phyloP scores from a whole-genome alignment of 2,113 vertebrate genomes.

The Lamprologus sp. region DNA sequence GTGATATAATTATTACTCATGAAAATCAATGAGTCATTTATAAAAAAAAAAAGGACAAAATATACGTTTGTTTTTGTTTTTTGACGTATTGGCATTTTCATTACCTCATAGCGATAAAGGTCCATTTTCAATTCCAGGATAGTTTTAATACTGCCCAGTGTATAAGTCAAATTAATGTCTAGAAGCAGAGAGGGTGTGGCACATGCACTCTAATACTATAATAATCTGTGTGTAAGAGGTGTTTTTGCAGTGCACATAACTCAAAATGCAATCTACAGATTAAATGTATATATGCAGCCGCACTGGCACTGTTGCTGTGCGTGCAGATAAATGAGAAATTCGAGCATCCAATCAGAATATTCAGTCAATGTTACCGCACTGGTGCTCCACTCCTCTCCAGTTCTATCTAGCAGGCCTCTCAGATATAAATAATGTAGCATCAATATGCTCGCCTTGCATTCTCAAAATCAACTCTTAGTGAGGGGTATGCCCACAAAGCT shows the following conservation, averaged over 20 bases:
- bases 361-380: neutral
- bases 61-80: neutral
- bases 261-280: neutral
- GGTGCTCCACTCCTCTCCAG: neutral
- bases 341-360: neutral
- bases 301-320: neutral
- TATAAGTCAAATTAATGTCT: neutral
- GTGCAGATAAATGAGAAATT: neutral
- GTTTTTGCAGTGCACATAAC: neutral
- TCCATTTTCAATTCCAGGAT: neutral
- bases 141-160: neutral
- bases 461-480: neutral
- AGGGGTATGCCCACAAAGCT: neutral
- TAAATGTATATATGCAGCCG: neutral
- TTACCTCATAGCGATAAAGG: fast-evolving
- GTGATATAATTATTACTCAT: neutral
- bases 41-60: neutral
- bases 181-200: neutral
- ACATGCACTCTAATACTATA: neutral
- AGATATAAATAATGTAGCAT: constrained; percentile 33
- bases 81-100: fast-evolving
- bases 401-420: neutral
- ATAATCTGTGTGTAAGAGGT: neutral
- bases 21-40: neutral
- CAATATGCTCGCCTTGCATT: neutral